Conservation (phyloP, 2,797 vertebrate species). For the Pyrocephalus nanus region DNA sequence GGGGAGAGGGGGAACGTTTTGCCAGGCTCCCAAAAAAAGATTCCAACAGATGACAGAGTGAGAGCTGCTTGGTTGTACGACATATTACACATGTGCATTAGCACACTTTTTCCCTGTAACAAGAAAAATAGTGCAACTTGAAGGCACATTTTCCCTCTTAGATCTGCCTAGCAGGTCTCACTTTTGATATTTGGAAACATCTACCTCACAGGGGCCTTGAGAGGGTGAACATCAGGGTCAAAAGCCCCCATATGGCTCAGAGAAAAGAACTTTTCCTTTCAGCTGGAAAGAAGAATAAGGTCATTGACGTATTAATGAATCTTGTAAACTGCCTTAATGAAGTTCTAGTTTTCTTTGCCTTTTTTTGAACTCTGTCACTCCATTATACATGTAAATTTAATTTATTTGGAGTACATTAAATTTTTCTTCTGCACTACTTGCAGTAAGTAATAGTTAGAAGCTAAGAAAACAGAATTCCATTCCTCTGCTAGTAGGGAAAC, state of each 20-base stretch:
- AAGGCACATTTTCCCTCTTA: conserved; percentile 20
- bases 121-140: neutral
- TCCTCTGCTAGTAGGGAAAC: conserved; percentile 20
- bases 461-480: conserved; percentile 64
- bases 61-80: neutral
- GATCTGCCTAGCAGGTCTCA: conserved; percentile 49
- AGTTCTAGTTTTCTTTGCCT: conserved; percentile 63
- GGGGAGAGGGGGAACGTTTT: neutral
- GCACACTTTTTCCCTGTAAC: neutral
- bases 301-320: conserved; percentile 58
- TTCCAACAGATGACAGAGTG: neutral
- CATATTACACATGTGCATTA: conserved; percentile 29
- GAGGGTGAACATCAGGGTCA: conserved; percentile 54
- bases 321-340: conserved; percentile 59
- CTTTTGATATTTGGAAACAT: conserved; percentile 39
- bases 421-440: conserved; percentile 52
- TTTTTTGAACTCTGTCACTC: conserved; percentile 63
- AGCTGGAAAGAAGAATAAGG: conserved; percentile 43
- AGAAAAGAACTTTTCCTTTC: conserved; percentile 55
- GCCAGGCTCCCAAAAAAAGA: conserved; percentile 3
- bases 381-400: conserved; percentile 60
- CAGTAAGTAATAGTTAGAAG: conserved; percentile 58
- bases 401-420: conserved; percentile 66
- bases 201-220: conserved; percentile 41
- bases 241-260: conserved; percentile 51